Evolutionary conservation across 2,888 invertebrate genomes (phyloP).

Genomic region (Dysmachus trigonus): DNA sequence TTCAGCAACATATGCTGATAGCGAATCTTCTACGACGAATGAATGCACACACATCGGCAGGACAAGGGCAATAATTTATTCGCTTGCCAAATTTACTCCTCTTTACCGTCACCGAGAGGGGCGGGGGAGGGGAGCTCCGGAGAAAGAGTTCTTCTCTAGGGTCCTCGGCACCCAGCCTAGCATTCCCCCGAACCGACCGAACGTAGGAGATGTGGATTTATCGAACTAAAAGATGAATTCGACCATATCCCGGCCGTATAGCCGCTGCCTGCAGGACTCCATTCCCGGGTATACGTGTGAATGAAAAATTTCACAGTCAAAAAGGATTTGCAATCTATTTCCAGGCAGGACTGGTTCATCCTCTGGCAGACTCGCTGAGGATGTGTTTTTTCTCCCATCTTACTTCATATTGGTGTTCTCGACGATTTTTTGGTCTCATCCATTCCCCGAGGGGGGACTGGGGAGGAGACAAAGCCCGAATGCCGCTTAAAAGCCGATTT

Average conservation of each 20-base stretch:
- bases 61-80: constrained; percentile 41
- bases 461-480: too few relatives aligned
- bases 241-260: constrained; percentile 13
- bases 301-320: constrained; percentile 44
- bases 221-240: constrained; percentile 40
- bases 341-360: constrained; percentile 37
- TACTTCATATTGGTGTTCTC: constrained; percentile 33
- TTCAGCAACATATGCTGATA: constrained; percentile 40
- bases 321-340: constrained; percentile 44
- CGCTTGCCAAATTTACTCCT: constrained; percentile 41
- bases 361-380: constrained; percentile 33
- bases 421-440: constrained; percentile 39
- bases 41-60: constrained; percentile 35
- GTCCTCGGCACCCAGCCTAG: neutral
- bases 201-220: constrained; percentile 36
- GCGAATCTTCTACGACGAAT: constrained; percentile 23
- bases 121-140: too few relatives aligned
- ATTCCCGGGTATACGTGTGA: constrained; percentile 7
- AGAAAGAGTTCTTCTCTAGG: neutral
- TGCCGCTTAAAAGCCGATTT: constrained; percentile 42
- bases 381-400: constrained; percentile 22
- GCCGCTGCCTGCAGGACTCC: neutral
- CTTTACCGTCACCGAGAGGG: constrained; percentile 30
- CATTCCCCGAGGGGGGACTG: constrained; percentile 18
- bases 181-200: too few relatives aligned